These are phyloP conservation scores for Amphipoea oculea DNA, from an alignment of 2,888 invertebrate species.

Conservation along the genomic window DNA sequence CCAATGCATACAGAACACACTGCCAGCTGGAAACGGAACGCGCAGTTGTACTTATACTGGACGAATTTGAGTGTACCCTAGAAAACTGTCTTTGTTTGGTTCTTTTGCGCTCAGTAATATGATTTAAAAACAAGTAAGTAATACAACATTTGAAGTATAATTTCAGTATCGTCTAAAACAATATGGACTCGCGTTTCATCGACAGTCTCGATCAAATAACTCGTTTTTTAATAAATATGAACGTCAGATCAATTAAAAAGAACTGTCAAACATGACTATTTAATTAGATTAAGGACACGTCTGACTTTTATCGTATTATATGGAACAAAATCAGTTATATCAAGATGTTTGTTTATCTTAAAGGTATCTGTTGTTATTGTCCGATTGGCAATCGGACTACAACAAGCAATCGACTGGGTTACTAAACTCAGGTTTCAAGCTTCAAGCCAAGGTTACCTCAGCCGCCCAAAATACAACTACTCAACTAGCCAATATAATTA, in stretches of 20 bases:
- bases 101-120: constrained; percentile 28
- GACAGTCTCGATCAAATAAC: constrained; percentile 11
- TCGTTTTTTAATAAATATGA: neutral
- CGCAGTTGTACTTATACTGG: constrained; percentile 64
- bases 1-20: constrained; percentile 51
- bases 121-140: constrained; percentile 17
- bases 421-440: constrained; percentile 40
- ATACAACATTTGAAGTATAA: constrained; percentile 25
- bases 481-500: neutral
- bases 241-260: neutral
- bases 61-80: constrained; percentile 50
- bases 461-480: constrained; percentile 13
- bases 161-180: constrained; percentile 25
- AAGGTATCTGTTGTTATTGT: constrained; percentile 18
- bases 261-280: neutral
- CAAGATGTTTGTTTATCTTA: constrained; percentile 20
- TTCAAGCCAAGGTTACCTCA: constrained; percentile 46
- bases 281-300: constrained; percentile 1
- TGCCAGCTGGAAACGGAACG: constrained; percentile 63
- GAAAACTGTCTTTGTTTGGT: constrained; percentile 55
- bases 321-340: neutral
- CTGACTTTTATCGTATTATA: neutral
- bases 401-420: constrained; percentile 39
- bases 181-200: constrained; percentile 45
- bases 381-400: constrained; percentile 35